phyloP scores from a whole-genome alignment of 1,140 invertebrate genomes.

The Aricia agestis region DNA sequence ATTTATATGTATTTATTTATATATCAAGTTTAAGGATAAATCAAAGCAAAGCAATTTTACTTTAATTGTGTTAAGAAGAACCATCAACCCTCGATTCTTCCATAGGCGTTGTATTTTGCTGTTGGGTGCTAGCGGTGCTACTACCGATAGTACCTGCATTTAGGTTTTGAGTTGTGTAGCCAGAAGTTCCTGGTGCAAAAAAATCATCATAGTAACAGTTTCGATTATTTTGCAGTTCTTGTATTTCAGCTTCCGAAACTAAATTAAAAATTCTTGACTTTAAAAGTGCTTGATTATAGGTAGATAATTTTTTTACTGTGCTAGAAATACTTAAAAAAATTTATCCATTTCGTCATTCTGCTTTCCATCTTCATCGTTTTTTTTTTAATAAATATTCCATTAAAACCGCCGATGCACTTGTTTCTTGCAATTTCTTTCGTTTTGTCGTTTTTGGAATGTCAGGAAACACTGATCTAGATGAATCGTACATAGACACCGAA shows the following conservation, averaged over 20 bases:
- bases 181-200: slow-evolving; percentile 15
- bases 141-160: slow-evolving; percentile 14
- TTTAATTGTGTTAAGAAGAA: not conserved
- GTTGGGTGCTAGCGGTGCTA: slow-evolving; percentile 14
- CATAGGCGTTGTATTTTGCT: slow-evolving; percentile 16
- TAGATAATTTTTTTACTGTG: slow-evolving; percentile 22
- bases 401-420: slow-evolving; percentile 7
- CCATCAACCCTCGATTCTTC: slow-evolving; percentile 17
- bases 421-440: slow-evolving; percentile 1
- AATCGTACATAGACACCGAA: slow-evolving; percentile 16
- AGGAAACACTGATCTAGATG: slow-evolving; percentile 17
- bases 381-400: slow-evolving; percentile 17
- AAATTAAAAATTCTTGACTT: slow-evolving; percentile 24
- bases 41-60: not conserved
- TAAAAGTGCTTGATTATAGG: slow-evolving; percentile 18
- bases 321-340: slow-evolving; percentile 21
- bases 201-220: slow-evolving; percentile 16
- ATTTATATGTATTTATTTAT: slow-evolving; percentile 14
- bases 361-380: slow-evolving; percentile 15
- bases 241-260: slow-evolving; percentile 22
- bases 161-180: slow-evolving; percentile 17
- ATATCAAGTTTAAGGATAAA: slow-evolving; percentile 4
- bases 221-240: slow-evolving; percentile 18
- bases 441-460: slow-evolving; percentile 10
- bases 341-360: slow-evolving; percentile 20